These are phyloP conservation scores for Leucophora obtusa DNA, from an alignment of 2,888 invertebrate species.

Conservation along the genomic window DNA sequence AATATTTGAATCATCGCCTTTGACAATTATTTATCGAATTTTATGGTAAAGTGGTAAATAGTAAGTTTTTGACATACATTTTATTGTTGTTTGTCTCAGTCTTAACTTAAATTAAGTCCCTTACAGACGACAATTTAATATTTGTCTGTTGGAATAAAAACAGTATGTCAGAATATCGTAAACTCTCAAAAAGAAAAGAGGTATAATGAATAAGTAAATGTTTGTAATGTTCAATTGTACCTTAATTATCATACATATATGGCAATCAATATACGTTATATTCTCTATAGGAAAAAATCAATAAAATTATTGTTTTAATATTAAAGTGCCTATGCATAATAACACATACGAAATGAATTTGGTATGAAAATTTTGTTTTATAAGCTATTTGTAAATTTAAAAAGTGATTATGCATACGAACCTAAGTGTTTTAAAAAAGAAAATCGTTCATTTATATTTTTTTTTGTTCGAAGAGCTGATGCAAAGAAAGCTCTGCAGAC, in stretches of 20 bases:
- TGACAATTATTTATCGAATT: background rate
- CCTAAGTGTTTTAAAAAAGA: background rate
- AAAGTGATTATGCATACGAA: too few species aligned
- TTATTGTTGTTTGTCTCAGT: constrained; percentile 20
- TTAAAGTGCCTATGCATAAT: too few species aligned
- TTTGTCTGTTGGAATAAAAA: background rate
- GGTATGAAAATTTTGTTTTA: too few species aligned
- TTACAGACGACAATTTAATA: constrained; percentile 21
- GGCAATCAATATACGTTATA: background rate
- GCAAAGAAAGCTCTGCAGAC: too few species aligned
- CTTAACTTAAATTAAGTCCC: constrained; percentile 13
- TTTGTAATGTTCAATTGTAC: background rate
- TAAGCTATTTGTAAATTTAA: too few species aligned
- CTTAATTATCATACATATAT: background rate
- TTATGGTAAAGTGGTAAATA: too few species aligned
- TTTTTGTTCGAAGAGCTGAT: too few species aligned
- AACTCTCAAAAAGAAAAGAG: constrained; percentile 33
- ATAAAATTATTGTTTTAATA: background rate
- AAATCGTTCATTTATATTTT: too few species aligned
- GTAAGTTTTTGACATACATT: constrained; percentile 20
- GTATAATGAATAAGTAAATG: constrained; percentile 23
- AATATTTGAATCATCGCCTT: background rate
- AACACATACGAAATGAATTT: too few species aligned
- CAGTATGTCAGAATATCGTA: constrained; percentile 37
- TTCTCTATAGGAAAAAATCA: background rate